Evolutionary conservation across 92 coral and sea anemone genomes (phyloP), one percentile per base, ranked within the genome.

Genomic region (Parazoanthus swiftii): DNA sequence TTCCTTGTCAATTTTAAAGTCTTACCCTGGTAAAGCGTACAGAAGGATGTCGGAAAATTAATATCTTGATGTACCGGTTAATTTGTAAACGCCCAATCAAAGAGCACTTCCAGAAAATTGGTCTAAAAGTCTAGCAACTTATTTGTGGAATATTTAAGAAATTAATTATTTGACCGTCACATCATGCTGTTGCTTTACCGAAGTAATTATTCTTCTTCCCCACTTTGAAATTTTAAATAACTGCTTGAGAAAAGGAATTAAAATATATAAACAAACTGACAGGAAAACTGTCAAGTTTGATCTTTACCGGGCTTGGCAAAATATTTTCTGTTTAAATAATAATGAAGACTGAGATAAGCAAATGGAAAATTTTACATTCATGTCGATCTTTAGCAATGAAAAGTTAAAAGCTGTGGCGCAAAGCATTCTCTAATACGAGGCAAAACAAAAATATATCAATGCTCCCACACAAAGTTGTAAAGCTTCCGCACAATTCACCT

Each of bases 151-250:
- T n/a, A 29, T 51, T 48, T 79, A 25, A 46, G 37, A 79, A 50
- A 79, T 51, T 44, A 79, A 25, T 79, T 79, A 50, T n/a, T 79
- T 44, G 50, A 44, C 29, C 36, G 66, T 26, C 66, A 79, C 67
- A 50, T 54, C 82, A 79, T 21, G 77, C 77, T 79, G 82, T 46
- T 29, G 50, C 63, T 76, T 79, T 54, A 25, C 82, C 65, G 59
- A 79, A 50, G 63, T 26, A 25, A 79, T 48, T 79, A 46, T 79
- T 79, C 82, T 8, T 23, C 29, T 79, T 48, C 67, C 21, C 37
- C 23, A 50, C 38, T 16, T n/a, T 79, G 39, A 79, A 79, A n/a
- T 73, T 79, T 18, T 14, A 79, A 54, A 29, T 50, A 46, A 50
- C 82, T 48, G 82, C 82, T 25, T 46, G 21, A 9, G 59, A 79